A percentile compares a stretch with the other conserved stretches of the same genome.
These are phyloP conservation scores for Drosophila rhopaloa DNA, from an alignment of 1,140 invertebrate genomes.

Conservation along the genomic window DNA sequence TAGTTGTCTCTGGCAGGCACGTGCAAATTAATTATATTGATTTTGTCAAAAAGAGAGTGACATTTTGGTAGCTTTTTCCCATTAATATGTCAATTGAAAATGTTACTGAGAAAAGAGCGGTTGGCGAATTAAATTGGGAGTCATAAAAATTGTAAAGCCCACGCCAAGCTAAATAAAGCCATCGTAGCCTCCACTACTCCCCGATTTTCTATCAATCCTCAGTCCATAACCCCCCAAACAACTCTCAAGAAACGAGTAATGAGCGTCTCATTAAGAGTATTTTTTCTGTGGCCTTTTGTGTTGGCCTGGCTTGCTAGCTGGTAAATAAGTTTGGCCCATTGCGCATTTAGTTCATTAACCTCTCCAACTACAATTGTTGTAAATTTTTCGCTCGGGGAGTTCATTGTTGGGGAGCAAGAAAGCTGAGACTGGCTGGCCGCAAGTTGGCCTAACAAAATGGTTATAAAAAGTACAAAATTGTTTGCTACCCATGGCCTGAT, in stretches of 20 bases:
- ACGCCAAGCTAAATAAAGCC: slow-evolving; percentile 57
- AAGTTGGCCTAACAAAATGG: slow-evolving; percentile 73
- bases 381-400: slow-evolving; percentile 61
- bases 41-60: slow-evolving; percentile 35
- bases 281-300: slow-evolving; percentile 40
- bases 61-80: slow-evolving; percentile 7
- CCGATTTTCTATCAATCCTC: slow-evolving; percentile 36
- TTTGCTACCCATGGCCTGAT: slow-evolving; percentile 69
- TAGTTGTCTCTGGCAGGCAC: slow-evolving; percentile 16
- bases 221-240: slow-evolving; percentile 27
- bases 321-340: slow-evolving; percentile 77
- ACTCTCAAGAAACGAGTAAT: slow-evolving; percentile 62
- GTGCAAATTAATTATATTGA: slow-evolving; percentile 64
- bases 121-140: slow-evolving; percentile 24
- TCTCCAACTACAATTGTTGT: slow-evolving; percentile 78
- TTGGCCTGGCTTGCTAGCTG: slow-evolving; percentile 27
- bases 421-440: slow-evolving; percentile 40
- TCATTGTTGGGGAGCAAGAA: slow-evolving; percentile 66
- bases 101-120: slow-evolving; percentile 10
- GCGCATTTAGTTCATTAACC: slow-evolving; percentile 80
- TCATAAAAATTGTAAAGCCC: slow-evolving; percentile 18
- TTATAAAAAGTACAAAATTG: slow-evolving; percentile 67
- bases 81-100: slow-evolving; percentile 35
- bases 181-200: slow-evolving; percentile 14
- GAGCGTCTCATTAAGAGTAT: slow-evolving; percentile 70